Base-by-base conservation (phyloP, 2,797 vertebrate species). In the Tamandua tetradactyla region DNA sequence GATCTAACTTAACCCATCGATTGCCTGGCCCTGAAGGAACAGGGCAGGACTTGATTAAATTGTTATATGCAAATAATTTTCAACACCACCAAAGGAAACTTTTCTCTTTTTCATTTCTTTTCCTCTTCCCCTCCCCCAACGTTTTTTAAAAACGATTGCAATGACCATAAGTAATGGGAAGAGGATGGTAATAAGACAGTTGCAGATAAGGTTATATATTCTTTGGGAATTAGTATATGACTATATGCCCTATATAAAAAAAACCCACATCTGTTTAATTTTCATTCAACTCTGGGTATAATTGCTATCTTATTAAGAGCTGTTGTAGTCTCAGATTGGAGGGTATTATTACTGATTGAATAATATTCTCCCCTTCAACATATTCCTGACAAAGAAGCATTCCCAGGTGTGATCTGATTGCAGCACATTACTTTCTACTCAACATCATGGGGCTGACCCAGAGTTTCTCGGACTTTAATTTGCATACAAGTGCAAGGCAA, bases 1-100 rank as follows among this genome's bases (percentile, higher is more conserved):
- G 99, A 99, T 99, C 99, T 98, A 99, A 99, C 99, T 99, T 99
- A 99, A 99, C 99, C 99, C 99, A 87, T 99, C 98, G 99, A 99
- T 99, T 99, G 99, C 99, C 99, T 99, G 98, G 99, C 98, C 99
- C 99, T 98, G 97, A 98, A 99, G 99, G 98, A 99, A 98, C 95
- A 76, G 97, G 95, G 98, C 98, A 98, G 98, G 97, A 97, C 98
- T 99, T 99, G 99, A 99, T 99, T 99, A 98, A 99, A 99, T 99
- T 98, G 98, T 98, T 99, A 99, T 98, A 98, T 98, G 98, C 98
- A 98, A 98, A 99, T 96, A 95, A 99, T 99, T 99, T 99, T 98
- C 2, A 12, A 87, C 11, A 44, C 74, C 5, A 22, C 68, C 95
- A 90, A 96, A 97, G 93, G 32, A 95, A 97, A 97, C 20, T 87